Conservation (phyloP, 2,113 vertebrate species). For the Pollachius pollachius region DNA sequence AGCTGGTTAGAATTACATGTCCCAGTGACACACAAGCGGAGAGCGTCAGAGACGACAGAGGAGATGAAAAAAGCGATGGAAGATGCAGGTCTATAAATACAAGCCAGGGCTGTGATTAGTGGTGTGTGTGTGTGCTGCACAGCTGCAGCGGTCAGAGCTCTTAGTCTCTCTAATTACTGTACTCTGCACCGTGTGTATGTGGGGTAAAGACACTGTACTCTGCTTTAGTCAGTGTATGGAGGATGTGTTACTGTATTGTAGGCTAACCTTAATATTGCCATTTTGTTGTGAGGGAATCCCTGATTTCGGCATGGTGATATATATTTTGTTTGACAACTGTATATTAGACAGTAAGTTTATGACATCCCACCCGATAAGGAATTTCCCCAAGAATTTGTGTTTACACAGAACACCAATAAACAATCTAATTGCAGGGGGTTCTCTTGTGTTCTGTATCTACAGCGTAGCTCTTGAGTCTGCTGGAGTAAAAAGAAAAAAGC, state of each 20-base stretch:
- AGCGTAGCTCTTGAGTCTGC: too few relatives aligned
- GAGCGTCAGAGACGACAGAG: slow-evolving; percentile 36
- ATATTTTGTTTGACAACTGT: too few relatives aligned
- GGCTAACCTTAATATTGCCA: too few relatives aligned
- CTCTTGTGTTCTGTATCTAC: too few relatives aligned
- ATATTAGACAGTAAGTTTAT: too few relatives aligned
- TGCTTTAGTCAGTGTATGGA: background rate
- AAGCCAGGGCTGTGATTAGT: slow-evolving; percentile 72
- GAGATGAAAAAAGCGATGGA: slow-evolving; percentile 68
- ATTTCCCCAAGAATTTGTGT: too few relatives aligned
- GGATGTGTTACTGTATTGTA: slow-evolving; percentile 27
- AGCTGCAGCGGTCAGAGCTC: slow-evolving; percentile 67
- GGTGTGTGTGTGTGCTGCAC: slow-evolving; percentile 72
- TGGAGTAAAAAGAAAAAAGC: too few relatives aligned
- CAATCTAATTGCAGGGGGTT: too few relatives aligned
- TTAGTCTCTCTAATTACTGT: slow-evolving; percentile 76
- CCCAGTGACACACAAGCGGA: slow-evolving; percentile 46
- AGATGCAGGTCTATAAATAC: slow-evolving; percentile 75
- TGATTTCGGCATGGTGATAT: too few relatives aligned
- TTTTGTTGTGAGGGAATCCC: too few relatives aligned
- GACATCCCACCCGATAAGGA: too few relatives aligned
- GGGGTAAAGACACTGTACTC: slow-evolving; percentile 16
- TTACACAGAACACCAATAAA: too few relatives aligned
- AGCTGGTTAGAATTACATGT: slow-evolving; percentile 77
- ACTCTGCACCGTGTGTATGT: slow-evolving; percentile 17